Conservation (phyloP, 2,797 vertebrate genomes). For the Craterocephalus amniculus region DNA sequence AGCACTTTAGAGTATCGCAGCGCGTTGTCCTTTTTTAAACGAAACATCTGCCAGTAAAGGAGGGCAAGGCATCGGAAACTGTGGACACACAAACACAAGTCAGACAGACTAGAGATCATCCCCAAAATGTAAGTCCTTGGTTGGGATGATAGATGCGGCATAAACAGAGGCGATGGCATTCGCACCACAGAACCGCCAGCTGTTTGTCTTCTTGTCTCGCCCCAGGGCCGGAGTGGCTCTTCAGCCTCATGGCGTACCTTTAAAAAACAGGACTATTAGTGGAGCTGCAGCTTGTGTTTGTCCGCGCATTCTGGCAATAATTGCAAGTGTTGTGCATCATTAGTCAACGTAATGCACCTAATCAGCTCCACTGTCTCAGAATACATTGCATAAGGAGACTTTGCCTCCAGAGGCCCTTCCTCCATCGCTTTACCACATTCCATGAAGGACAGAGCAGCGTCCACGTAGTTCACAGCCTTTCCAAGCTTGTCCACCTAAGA, state of each 20-base stretch:
- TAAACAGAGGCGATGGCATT: conserved; percentile 57
- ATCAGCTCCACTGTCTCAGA: conserved; percentile 98
- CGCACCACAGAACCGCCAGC: conserved; percentile 95
- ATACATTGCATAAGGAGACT: conserved; percentile 98
- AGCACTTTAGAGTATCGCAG: conserved; percentile 98
- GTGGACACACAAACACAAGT: conserved; percentile 47
- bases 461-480: conserved; percentile 96
- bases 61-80: conserved; percentile 98
- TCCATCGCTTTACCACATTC: conserved; percentile 99
- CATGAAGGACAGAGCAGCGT: conserved; percentile 97
- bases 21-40: conserved; percentile 96
- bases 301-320: not conserved
- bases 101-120: conserved; percentile 31
- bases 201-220: conserved; percentile 95
- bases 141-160: conserved; percentile 43
- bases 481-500: conserved; percentile 96
- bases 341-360: conserved; percentile 80
- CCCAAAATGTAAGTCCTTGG: conserved; percentile 33
- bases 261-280: conserved; percentile 59
- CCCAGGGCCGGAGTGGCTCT: conserved; percentile 91
- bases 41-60: conserved; percentile 99
- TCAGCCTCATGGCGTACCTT: conserved; percentile 98
- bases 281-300: not conserved
- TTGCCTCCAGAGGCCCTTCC: conserved; percentile 95
- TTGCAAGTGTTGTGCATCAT: not conserved